A percentile compares a stretch with the other conserved stretches of the same genome.
phyloP scores from a whole-genome alignment of 2,888 invertebrate species.

The Oconnorella tubifera region DNA sequence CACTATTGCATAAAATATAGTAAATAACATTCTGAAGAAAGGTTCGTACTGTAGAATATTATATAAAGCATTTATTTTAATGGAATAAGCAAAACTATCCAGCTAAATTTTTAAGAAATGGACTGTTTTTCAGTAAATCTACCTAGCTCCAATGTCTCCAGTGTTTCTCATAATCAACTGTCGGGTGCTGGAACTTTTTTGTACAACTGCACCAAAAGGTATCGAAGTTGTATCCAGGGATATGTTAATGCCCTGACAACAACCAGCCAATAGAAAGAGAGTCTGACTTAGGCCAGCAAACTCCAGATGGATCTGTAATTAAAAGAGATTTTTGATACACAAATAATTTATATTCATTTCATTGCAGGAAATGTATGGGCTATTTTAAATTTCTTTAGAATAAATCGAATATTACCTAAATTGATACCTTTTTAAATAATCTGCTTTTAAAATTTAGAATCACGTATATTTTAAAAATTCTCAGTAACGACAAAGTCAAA shows the following conservation, averaged over 20 bases:
- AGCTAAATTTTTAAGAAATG: neutral
- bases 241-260: constrained; percentile 60
- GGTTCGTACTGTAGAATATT: too few species aligned
- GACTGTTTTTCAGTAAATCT: constrained; percentile 17
- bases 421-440: too few species aligned
- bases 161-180: constrained; percentile 60
- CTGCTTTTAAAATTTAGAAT: too few species aligned
- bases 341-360: neutral
- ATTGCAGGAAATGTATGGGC: too few species aligned
- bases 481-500: too few species aligned
- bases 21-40: too few species aligned
- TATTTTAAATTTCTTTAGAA: too few species aligned
- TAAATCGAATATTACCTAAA: too few species aligned
- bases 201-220: constrained; percentile 61
- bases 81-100: too few species aligned
- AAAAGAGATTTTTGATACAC: neutral
- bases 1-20: too few species aligned
- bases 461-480: too few species aligned
- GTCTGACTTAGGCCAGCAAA: constrained; percentile 60
- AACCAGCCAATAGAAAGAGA: constrained; percentile 60
- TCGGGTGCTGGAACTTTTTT: constrained; percentile 56
- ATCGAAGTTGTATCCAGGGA: constrained; percentile 59
- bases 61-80: too few species aligned
- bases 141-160: constrained; percentile 63
- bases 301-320: constrained; percentile 59